Evolutionary conservation across 2,797 vertebrate species (phyloP).

Genomic region (Sebastes hopkinsi): DNA sequence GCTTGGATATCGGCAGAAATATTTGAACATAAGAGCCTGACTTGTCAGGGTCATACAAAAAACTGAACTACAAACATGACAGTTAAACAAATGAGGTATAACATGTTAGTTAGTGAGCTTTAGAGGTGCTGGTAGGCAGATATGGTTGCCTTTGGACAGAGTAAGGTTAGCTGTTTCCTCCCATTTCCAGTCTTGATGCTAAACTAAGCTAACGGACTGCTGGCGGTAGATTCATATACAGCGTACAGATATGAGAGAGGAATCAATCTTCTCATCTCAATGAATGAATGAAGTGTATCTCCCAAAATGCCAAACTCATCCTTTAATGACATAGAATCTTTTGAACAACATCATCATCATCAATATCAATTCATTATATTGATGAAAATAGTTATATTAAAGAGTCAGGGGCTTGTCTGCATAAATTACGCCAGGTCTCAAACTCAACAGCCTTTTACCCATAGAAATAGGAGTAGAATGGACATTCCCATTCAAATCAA

Average conservation of each 20-base stretch:
- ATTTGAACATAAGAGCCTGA: background rate
- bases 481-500: too few relatives aligned
- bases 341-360: background rate
- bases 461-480: too few relatives aligned
- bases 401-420: background rate
- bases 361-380: background rate
- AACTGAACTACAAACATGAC: background rate
- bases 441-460: background rate
- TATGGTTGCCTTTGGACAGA: background rate
- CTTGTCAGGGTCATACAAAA: background rate
- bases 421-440: background rate
- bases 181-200: background rate
- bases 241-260: too few relatives aligned
- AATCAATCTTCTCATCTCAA: background rate
- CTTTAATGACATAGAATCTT: background rate
- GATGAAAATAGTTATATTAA: background rate
- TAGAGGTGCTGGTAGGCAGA: background rate
- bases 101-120: background rate
- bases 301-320: background rate
- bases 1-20: background rate
- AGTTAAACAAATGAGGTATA: background rate
- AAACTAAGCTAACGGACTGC: background rate
- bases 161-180: background rate
- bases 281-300: background rate
- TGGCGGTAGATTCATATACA: background rate